A percentile compares a stretch with the other conserved stretches of the same genome.
Evolutionary conservation across 2,113 vertebrate species (phyloP).

Genomic region (Antennarius striatus): DNA sequence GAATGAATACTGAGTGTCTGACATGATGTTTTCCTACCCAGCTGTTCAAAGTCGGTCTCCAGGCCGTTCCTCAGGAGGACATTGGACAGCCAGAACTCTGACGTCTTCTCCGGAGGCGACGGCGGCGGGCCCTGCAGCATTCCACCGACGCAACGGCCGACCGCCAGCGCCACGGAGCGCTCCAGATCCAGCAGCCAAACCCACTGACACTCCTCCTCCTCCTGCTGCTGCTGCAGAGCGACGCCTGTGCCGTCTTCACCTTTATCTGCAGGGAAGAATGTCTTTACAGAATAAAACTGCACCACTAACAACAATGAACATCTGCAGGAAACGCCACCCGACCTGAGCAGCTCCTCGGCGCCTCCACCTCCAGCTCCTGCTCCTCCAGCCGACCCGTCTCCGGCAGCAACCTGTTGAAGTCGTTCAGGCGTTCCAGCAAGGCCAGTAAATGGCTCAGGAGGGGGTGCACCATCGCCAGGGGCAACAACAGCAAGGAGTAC

Average conservation of each 20-base stretch:
- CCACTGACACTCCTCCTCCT: conserved; percentile 73
- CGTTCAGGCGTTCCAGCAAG: conserved; percentile 80
- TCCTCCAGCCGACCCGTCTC: conserved; percentile 75
- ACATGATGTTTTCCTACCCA: conserved; percentile 70
- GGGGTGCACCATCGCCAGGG: conserved; percentile 76
- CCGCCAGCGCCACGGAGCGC: conserved; percentile 77
- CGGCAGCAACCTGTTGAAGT: conserved; percentile 79
- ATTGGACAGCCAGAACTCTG: conserved; percentile 81
- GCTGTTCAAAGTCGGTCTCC: conserved; percentile 80
- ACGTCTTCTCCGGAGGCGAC: conserved; percentile 75
- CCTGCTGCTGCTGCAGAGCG: conserved; percentile 32
- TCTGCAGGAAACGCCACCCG: neutral
- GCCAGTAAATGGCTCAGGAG: conserved; percentile 78
- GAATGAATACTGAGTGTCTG: neutral
- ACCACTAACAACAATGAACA: too few species aligned
- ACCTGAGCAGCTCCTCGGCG: conserved; percentile 64
- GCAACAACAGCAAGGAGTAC: conserved; percentile 82
- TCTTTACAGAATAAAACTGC: too few species aligned
- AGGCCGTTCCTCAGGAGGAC: conserved; percentile 82
- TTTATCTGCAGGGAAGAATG: conserved; percentile 58
- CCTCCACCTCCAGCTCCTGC: conserved; percentile 68
- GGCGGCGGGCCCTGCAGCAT: conserved; percentile 80
- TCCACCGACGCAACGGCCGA: conserved; percentile 81
- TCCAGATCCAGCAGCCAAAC: conserved; percentile 83
- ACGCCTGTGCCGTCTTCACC: conserved; percentile 46